Conservation (phyloP, 2,113 vertebrate species). For the Zapus hudsonius region DNA sequence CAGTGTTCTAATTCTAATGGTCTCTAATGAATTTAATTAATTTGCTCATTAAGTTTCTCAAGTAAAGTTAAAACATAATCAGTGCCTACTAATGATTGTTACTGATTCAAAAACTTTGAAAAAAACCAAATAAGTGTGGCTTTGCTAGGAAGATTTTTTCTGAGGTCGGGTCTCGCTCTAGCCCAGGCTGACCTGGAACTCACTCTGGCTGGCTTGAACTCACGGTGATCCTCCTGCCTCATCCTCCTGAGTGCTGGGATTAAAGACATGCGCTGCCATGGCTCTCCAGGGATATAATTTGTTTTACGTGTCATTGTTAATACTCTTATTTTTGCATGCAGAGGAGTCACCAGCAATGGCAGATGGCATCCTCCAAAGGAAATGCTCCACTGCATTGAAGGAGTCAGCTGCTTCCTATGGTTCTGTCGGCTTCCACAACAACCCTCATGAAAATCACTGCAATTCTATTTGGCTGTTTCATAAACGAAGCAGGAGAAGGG, state of each 20-base stretch:
- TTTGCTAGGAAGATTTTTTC: not conserved
- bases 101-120: not conserved
- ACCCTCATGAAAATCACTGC: not conserved
- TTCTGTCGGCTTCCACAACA: not conserved
- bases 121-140: not conserved
- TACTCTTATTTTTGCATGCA: not conserved
- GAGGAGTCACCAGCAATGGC: not conserved
- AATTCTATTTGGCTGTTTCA: not conserved
- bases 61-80: constrained; percentile 5
- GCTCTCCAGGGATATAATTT: no score
- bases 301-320: not conserved
- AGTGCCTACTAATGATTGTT: not conserved
- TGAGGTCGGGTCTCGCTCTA: no score
- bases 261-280: no score
- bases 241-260: no score
- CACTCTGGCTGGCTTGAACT: no score
- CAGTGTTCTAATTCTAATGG: not conserved
- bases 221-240: no score
- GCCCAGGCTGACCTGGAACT: no score
- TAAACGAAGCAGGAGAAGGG: not conserved
- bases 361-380: no score
- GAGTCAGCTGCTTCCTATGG: not conserved
- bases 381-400: not conserved
- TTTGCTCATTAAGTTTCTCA: constrained; percentile 8
- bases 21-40: constrained; percentile 24